These are phyloP conservation scores for Coelopa frigida DNA, from an alignment of 1,140 invertebrate genomes.

Conservation along the genomic window DNA sequence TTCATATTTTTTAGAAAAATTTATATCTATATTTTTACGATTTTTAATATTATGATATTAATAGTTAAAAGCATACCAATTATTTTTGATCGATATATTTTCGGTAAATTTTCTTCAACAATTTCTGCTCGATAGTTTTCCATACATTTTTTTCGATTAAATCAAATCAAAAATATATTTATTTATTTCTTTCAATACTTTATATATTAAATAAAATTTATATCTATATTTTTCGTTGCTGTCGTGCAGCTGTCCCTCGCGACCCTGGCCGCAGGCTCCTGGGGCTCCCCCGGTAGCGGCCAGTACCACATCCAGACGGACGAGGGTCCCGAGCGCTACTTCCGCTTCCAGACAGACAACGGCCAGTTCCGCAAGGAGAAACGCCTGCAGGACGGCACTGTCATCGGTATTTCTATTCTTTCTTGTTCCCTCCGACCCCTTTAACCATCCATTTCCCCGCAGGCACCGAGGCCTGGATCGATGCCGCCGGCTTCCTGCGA, in stretches of 20 bases:
- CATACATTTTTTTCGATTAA: background rate
- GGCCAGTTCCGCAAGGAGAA: constrained; percentile 84
- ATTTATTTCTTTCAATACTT: background rate
- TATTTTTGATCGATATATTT: no score
- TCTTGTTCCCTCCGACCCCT: background rate
- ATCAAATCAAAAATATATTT: constrained; percentile 6
- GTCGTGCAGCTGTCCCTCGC: constrained; percentile 12
- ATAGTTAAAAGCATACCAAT: no score
- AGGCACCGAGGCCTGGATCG: constrained; percentile 74
- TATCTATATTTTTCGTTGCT: constrained; percentile 19
- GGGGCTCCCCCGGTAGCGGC: constrained; percentile 28
- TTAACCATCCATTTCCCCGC: constrained; percentile 12
- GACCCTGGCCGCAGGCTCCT: constrained; percentile 12
- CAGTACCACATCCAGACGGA: constrained; percentile 91
- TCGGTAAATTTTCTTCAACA: no score
- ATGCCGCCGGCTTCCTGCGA: constrained; percentile 69
- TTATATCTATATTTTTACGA: no score
- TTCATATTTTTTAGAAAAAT: no score
- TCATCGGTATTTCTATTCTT: constrained; percentile 61
- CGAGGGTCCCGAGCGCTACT: constrained; percentile 76
- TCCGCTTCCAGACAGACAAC: constrained; percentile 78
- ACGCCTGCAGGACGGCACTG: constrained; percentile 71
- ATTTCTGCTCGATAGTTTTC: no score
- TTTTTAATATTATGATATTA: no score
- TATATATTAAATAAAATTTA: background rate